Base-by-base conservation (phyloP, 2,888 invertebrate species). In the Panopea generosa region DNA sequence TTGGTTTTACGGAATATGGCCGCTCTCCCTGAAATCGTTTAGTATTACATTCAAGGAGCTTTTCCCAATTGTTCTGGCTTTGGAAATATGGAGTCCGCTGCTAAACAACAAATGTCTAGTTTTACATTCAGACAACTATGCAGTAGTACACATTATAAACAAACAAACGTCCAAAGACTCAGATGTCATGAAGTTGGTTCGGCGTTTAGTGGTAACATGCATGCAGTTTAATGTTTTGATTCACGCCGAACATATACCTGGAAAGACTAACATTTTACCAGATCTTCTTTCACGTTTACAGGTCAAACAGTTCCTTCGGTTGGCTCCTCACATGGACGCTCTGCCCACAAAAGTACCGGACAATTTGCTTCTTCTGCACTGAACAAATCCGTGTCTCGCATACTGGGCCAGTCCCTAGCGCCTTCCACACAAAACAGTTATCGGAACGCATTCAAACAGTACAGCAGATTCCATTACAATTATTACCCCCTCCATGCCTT, bases 121-220 rank as follows among this genome's bases (percentile, higher is more conserved):
- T 4, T 56, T 76, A 14, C 78, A 80, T 47, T 74, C 80, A 1
- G 77, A 80, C 27, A 80, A 83, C 52, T 11, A 24, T 3, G 75
- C 72, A 7, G 79, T 77, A 0, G 77, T 79, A 0, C 43, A 75
- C 47, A 77, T 83, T 14, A 70, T 83, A 0, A 83, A 79, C 53
- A 72, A 67, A 45, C 75, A 75, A 53, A 47, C 68, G 0, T 73
- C 49, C 16, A 75, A 69, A 47, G 70, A 69, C 9, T 20, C 45
- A 0, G 3, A 9, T 0, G 45, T 82, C 4, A 82, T 79, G 82
- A 18, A 4, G 26, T 43, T 79, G 16, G 68, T 83, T 0, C 56
- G 75, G 0, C 53, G 72, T n/a, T 29, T 79, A 43, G 77, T 76
- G n/a, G n/a, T n/a, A n/a, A n/a, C 2, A 0, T 61, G 56, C 20